phyloP scores from a whole-genome alignment of 2,113 vertebrate genomes.

The Marmota monax region DNA sequence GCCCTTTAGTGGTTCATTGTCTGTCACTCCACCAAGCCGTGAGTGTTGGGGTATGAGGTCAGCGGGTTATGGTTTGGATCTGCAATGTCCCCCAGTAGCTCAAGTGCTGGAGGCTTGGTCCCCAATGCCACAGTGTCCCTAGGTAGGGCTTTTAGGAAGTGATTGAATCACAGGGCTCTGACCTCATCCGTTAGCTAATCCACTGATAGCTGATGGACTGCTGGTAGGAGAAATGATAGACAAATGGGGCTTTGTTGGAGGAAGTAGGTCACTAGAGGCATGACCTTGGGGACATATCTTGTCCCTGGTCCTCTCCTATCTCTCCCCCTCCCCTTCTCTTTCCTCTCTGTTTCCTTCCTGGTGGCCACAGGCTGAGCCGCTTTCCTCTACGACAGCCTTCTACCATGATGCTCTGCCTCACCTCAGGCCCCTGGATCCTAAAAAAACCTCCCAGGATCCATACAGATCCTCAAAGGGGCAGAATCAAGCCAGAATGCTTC shows the following conservation, averaged over 20 bases:
- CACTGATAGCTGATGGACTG: neutral
- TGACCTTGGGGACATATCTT: neutral
- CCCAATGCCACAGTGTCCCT: neutral
- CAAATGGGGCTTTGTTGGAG: neutral
- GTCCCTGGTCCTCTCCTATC: neutral
- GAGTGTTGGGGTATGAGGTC: accelerated
- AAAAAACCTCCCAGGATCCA: neutral
- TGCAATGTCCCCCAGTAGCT: neutral
- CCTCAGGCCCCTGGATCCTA: neutral
- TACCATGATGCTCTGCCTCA: neutral
- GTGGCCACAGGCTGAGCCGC: neutral
- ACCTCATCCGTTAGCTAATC: neutral
- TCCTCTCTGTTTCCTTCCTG: neutral
- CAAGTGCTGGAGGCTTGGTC: neutral
- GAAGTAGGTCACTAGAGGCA: neutral
- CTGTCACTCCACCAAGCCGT: neutral
- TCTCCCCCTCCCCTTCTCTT: too few relatives aligned
- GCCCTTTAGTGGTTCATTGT: neutral
- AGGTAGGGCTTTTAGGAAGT: too few relatives aligned
- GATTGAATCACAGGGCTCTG: neutral
- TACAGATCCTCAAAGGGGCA: neutral
- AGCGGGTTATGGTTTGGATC: neutral
- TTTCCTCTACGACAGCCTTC: neutral
- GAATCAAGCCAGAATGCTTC: neutral
- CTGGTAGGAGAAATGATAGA: neutral